phyloP scores from a whole-genome alignment of 2,113 vertebrate species.

The Forbesichthys papilliferus region DNA sequence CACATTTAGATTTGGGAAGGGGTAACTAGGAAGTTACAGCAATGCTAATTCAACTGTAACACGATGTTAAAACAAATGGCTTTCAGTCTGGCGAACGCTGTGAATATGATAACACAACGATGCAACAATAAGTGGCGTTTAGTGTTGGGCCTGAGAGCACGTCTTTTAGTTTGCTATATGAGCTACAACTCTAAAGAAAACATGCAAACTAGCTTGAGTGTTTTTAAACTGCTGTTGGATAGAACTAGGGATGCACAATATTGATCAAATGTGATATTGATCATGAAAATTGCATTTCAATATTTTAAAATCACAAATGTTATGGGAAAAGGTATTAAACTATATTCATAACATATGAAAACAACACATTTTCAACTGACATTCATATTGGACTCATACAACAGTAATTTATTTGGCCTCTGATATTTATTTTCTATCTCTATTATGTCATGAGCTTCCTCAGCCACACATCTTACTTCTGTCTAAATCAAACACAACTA shows the following conservation, averaged over 20 bases:
- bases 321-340: too few species aligned
- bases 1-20: slow-evolving; percentile 19
- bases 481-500: too few species aligned
- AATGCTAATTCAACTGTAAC: slow-evolving; percentile 21
- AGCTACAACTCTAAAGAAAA: slow-evolving; percentile 20
- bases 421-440: too few species aligned
- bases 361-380: too few species aligned
- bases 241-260: slow-evolving; percentile 14
- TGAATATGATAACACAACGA: slow-evolving; percentile 39
- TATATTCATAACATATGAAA: too few species aligned
- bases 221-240: slow-evolving; percentile 29
- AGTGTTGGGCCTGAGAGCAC: slow-evolving; percentile 16
- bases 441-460: too few species aligned
- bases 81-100: slow-evolving; percentile 31
- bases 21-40: slow-evolving; percentile 42
- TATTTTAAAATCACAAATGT: too few species aligned
- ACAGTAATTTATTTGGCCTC: too few species aligned
- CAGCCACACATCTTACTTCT: too few species aligned
- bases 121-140: slow-evolving; percentile 41
- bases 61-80: slow-evolving; percentile 24
- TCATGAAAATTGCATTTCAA: too few species aligned
- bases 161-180: slow-evolving; percentile 27
- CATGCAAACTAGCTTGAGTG: slow-evolving; percentile 27
- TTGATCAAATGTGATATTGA: too few species aligned
- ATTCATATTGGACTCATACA: too few species aligned